Conservation (phyloP, 2,888 invertebrate genomes). For the Steinernema carpocapsae region DNA sequence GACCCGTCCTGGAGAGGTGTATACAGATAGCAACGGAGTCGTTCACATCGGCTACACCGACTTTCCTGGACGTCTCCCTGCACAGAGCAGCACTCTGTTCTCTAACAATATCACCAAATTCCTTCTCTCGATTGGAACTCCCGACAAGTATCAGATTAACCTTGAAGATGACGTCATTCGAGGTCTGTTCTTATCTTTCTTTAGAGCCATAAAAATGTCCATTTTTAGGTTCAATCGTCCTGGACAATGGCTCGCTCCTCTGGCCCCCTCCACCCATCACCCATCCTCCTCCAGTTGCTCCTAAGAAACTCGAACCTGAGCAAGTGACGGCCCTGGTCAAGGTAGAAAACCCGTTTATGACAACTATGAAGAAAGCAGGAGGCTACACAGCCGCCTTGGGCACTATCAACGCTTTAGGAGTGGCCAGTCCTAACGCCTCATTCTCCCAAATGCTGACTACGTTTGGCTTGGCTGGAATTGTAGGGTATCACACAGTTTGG, state of each 20-base stretch:
- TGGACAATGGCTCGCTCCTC: conserved; percentile 78
- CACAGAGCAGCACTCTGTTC: conserved; percentile 84
- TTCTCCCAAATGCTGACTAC: conserved; percentile 88
- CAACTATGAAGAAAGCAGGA: conserved; percentile 77
- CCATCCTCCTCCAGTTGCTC: conserved; percentile 65
- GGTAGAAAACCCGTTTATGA: conserved; percentile 76
- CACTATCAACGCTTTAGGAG: conserved; percentile 77
- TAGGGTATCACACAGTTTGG: conserved; percentile 88
- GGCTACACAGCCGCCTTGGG: conserved; percentile 80
- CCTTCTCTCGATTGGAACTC: conserved; percentile 79
- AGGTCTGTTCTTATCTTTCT: conserved; percentile 72
- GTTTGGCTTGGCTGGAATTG: conserved; percentile 81
- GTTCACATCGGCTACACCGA: conserved; percentile 85
- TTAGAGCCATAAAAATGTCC: conserved; percentile 74
- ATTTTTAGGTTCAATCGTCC: conserved; percentile 76
- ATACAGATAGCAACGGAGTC: conserved; percentile 80
- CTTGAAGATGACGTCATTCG: conserved; percentile 85
- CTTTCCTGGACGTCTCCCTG: conserved; percentile 82
- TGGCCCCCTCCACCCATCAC: conserved; percentile 80
- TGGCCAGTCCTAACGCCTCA: conserved; percentile 81
- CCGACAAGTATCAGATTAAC: conserved; percentile 80
- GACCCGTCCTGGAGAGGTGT: conserved; percentile 80
- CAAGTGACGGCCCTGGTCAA: conserved; percentile 62
- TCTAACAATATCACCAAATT: conserved; percentile 90
- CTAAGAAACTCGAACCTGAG: conserved; percentile 42